Conservation (phyloP, 2,797 vertebrate species). For the Microcaecilia unicolor region DNA sequence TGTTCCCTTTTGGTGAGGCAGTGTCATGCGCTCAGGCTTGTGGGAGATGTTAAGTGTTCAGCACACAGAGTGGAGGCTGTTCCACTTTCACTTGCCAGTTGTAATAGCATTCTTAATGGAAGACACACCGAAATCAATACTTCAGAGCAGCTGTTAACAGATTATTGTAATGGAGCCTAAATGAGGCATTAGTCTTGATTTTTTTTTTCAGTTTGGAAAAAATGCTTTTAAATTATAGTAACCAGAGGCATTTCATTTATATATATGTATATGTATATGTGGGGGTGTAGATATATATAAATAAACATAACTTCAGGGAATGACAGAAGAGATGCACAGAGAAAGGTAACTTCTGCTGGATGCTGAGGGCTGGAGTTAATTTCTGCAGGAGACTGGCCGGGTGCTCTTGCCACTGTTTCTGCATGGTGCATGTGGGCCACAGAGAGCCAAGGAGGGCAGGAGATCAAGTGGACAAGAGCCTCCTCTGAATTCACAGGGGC, state of each 20-base stretch:
- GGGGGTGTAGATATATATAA: neutral
- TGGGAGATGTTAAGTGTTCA: slow-evolving; percentile 24
- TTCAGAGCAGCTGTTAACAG: slow-evolving; percentile 36
- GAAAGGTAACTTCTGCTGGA: neutral
- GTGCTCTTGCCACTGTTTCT: too few species aligned
- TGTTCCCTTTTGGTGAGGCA: slow-evolving; percentile 4
- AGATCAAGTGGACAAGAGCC: too few species aligned
- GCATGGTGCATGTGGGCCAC: too few species aligned
- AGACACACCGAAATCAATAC: slow-evolving; percentile 53
- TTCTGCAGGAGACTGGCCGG: too few species aligned
- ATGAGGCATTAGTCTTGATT: slow-evolving; percentile 44
- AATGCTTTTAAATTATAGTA: slow-evolving; percentile 13
- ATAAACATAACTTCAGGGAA: neutral
- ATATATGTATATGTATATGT: neutral
- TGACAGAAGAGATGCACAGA: neutral
- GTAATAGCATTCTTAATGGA: slow-evolving; percentile 57
- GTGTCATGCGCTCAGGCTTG: slow-evolving; percentile 20
- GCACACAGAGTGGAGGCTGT: neutral
- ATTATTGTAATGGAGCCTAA: slow-evolving; percentile 58
- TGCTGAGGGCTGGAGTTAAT: neutral
- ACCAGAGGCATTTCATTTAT: neutral
- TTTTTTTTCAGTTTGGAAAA: slow-evolving; percentile 20
- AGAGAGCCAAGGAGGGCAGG: too few species aligned
- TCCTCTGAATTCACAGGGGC: too few species aligned
- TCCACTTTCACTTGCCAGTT: slow-evolving; percentile 22